Evolutionary conservation across 2,797 vertebrate species (phyloP).

Genomic region (Sebastes goodei): DNA sequence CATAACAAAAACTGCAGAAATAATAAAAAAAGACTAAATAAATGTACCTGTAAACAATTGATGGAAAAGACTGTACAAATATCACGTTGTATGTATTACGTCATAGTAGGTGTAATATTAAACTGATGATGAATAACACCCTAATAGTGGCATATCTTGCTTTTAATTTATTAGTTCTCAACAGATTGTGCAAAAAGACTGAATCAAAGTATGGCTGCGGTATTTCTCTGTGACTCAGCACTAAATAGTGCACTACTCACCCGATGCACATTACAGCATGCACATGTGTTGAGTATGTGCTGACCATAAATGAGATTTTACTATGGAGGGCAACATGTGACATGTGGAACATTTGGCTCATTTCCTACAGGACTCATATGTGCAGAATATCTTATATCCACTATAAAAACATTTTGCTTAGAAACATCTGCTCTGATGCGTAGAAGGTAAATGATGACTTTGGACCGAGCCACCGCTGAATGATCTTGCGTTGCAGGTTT

Average conservation of each 20-base stretch:
- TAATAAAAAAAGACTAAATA: not conserved
- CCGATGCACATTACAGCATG: not conserved
- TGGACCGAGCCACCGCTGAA: not conserved
- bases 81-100: no score
- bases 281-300: not conserved
- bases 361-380: constrained; percentile 1
- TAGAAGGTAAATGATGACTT: constrained; percentile 8
- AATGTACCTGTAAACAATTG: no score
- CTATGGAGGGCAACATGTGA: not conserved
- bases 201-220: not conserved
- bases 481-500: not conserved
- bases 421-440: constrained; percentile 13
- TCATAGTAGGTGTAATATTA: no score
- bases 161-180: not conserved
- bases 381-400: constrained; percentile 7
- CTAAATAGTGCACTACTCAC: not conserved
- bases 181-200: not conserved
- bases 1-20: not conserved
- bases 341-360: not conserved
- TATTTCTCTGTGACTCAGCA: constrained; percentile 3
- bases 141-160: not conserved
- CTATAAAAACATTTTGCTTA: not conserved
- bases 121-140: not conserved
- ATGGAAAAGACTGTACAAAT: no score
- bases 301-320: constrained; percentile 1